Evolutionary conservation across 2,797 vertebrate species (phyloP), one percentile per base, ranked within the genome.

Genomic region (Pseudomugil tenellus): DNA sequence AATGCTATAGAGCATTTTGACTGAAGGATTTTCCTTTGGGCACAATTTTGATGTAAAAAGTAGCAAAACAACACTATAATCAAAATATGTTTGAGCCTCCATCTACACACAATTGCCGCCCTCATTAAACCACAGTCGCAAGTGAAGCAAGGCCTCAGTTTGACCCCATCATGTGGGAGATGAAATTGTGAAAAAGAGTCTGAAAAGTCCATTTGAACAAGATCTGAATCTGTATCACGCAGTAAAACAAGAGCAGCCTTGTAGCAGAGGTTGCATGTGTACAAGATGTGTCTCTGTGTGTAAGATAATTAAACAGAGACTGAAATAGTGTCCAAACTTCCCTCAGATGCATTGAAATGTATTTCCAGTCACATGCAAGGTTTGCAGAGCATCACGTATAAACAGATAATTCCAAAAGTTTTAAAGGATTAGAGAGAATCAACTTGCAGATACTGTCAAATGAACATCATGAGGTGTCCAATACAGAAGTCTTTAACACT

Each of bases 231-330:
- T 68, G 71, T 56, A 59, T 78, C 83, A 80, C n/a, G 14, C 77
- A 79, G 53, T 63, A 11, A 66, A 52, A 90, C 83, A 90, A 84
- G 80, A 83, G 67, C 72, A 55, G 48, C 70, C 58, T 77, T 81
- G 86, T 83, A 68, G 5, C 12, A 63, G 53, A 55, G 58, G 39
- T 63, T 63, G 28, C 17, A 25, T 7, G 54, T 61, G 69, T 60
- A 19, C 39, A 56, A 2, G 56, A 21, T 58, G 53, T 60, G 31
- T 43, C 3, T 64, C 67, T 43, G 46, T 49, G 46, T 35, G 28
- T 25, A 13, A 29, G 2, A 37, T 8, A 48, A 41, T 49, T 7
- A 64, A 26, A 60, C 3, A 56, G 32, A 52, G 51, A 28, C 37
- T 48, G 56, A 70, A 83, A 69, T 34, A 67, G 23, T 4, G 32